A percentile compares a stretch with the other conserved stretches of the same genome.
Conservation (phyloP, 2,797 vertebrate species). For the Spondyliosoma cantharus region DNA sequence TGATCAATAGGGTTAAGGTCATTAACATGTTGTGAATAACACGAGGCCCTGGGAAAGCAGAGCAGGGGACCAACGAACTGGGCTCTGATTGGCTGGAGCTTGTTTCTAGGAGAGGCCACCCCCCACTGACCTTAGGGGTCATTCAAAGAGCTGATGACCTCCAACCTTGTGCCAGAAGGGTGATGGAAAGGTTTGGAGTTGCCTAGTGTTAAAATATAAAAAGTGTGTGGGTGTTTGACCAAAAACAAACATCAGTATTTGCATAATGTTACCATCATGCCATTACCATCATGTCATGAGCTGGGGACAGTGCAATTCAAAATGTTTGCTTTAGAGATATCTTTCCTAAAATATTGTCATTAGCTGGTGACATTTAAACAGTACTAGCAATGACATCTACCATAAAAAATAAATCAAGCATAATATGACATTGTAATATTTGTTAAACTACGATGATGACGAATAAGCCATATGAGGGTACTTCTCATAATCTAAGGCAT, state of each 20-base stretch:
- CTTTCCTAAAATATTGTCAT: background rate
- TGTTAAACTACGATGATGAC: slow-evolving; percentile 17
- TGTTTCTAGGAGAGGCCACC: slow-evolving; percentile 54
- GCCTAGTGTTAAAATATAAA: slow-evolving; percentile 55
- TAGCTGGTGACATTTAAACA: background rate
- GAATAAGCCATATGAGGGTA: slow-evolving; percentile 15
- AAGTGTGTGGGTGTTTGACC: slow-evolving; percentile 28
- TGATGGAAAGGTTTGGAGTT: slow-evolving; percentile 59
- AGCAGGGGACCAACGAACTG: slow-evolving; percentile 44
- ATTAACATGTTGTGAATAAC: slow-evolving; percentile 85
- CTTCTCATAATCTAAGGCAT: slow-evolving; percentile 2
- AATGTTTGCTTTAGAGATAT: background rate
- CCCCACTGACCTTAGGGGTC: slow-evolving; percentile 67
- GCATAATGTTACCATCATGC: slow-evolving; percentile 30
- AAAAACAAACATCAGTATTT: slow-evolving; percentile 39
- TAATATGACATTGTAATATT: background rate
- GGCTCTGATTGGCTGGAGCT: slow-evolving; percentile 71
- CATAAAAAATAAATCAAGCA: background rate
- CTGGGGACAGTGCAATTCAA: background rate
- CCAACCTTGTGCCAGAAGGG: slow-evolving; percentile 57
- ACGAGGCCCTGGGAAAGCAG: slow-evolving; percentile 78
- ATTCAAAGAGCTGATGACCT: slow-evolving; percentile 71
- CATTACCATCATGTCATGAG: slow-evolving; percentile 5
- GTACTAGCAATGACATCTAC: background rate
- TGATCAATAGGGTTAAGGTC: slow-evolving; percentile 82